Base-by-base conservation (phyloP, 2,797 vertebrate species). In the Leptoclinus maculatus region DNA sequence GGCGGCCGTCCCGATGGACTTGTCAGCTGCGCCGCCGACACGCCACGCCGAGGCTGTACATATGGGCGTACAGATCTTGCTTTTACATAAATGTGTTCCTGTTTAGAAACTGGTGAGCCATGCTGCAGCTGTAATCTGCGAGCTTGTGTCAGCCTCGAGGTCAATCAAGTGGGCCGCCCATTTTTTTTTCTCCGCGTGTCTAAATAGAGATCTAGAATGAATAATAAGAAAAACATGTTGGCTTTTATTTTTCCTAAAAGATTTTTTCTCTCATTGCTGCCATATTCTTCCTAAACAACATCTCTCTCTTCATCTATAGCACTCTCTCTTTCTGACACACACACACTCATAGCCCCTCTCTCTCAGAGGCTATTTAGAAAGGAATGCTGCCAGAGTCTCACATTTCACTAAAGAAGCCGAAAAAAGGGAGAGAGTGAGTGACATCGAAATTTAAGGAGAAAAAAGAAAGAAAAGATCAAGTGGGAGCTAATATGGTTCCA, bases 371-470 rank as follows among this genome's bases (percentile, higher is more conserved):
- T 78, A 62, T 87, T 91, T 82, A 89, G 74, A 85, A 82, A 88
- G 90, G 91, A 92, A 92, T 90, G 83, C 82, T 87, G 80, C 71
- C 27, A 29, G 68, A 82, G 89, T 90, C 60, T 93, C 88, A 88
- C 63, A 83, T 93, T 94, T 92, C 91, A 93, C 86, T 79, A 77
- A 89, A 87, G 85, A 83, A 78, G 77, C 78, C 84, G 76, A 84
- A 83, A 88, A 68, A 56, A 47, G 63, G 62, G 72, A 69, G 73
- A 79, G 74, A 82, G 76, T 39, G 74, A 83, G 80, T 21, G 54
- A 76, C 73, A 82, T 38, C 2, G 21, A 86, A 82, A 80, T 66
- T 66, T 54, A 14, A 3, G 71, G 56, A 47, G 60, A 23, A 62
- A 73, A 66, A 29, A 10, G n/a, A 7, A 3, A 54, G 25, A 57